Base-by-base conservation (phyloP, 1,140 invertebrate genomes). In the Saxidomus purpurata region DNA sequence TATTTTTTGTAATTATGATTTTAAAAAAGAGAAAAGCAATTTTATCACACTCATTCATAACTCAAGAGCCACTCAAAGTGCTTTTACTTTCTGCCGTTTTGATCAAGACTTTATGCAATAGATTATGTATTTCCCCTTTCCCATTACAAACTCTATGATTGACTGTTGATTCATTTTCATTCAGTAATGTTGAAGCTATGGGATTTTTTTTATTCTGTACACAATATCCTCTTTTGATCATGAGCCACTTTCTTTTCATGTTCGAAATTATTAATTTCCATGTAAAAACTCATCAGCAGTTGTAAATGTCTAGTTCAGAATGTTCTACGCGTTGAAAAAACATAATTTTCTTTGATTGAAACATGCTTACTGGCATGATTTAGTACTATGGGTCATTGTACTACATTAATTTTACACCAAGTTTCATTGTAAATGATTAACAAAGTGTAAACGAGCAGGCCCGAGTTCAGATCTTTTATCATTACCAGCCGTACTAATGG, bases 321-420 rank as follows among this genome's bases (percentile, higher is more conserved):
- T 63, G 59, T 63, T 25, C 15, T 63, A 22, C 6, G n/a, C 8
- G 22, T 71, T 71, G 67, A 52, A n/a, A 15, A 55, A 59, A 49
- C 25, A 28, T 31, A 11, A 31, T 31, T 77, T 79, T 52, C 47
- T 40, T 79, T 55, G 43, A 79, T 55, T 79, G 47, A 52, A 47
- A 36, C 76, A 55, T 79, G 49, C 31, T 79, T 79, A 59, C 25
- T n/a, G 25, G 4, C n/a, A 79, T 79, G 76, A 79, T 79, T 79
- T 79, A 79, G 28, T n/a, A 36, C 31, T 79, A 25, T 52, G 17
- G 76, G 76, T 79, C 76, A 79, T 55, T 52, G 47, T 79, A 34
- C 76, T 55, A 79, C 76, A 79, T 79, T 55, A 49, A 79, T 79
- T 79, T 55, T 79, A 79, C 76, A 79, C 76, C 76, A 79, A 19